Evolutionary conservation across 64 coral and sea anemone genomes (phyloP), one percentile per base, ranked within the genome.

Genomic region (Stichodactyla helianthus): DNA sequence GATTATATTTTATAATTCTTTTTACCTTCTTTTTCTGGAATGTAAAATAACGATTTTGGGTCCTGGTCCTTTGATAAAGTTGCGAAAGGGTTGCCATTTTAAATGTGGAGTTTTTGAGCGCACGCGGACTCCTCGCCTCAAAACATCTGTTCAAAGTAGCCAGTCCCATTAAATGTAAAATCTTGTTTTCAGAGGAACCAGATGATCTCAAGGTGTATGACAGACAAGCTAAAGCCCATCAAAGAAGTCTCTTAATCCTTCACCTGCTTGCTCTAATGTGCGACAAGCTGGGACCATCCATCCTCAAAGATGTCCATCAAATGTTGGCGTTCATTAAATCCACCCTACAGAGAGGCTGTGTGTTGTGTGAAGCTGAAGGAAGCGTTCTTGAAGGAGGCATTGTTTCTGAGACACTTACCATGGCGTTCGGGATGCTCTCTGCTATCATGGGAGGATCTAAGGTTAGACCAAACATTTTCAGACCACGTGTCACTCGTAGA

Each of bases 371-470:
- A 20, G 53, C 64, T 58, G 64, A 97, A 25, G 79, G 82, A 35
- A 28, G 71, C 15, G 55, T 77, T 14, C 26, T 79, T 16, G 76
- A 15, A 59, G 89, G 77, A 23, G 88, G 84, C 31, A 88, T 99
- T 86, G 27, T 93, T 19, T 79, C 93, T 8, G 93, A 99, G 64
- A 99, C 97, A 13, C 54, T 99, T 17, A 91, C 97, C 15, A 93
- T 98, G 93, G 88, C 93, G 17, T 68, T 94, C 19, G 96, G 96
- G 64, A 98, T 98, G 93, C 61, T 98, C 17, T 93, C 96, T 7
- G 93, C 96, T 25, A 85, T 98, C 19, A 65, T 98, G 55, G 88
- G 93, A 10, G 96, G 93, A 80, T 81, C 56, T 52, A 79, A 92
- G 93, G 96, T 98, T 79, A 10, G 71, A 56, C 20, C 11, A 44